Conservation (phyloP, 2,888 invertebrate species). For the Homarus gammarus region DNA sequence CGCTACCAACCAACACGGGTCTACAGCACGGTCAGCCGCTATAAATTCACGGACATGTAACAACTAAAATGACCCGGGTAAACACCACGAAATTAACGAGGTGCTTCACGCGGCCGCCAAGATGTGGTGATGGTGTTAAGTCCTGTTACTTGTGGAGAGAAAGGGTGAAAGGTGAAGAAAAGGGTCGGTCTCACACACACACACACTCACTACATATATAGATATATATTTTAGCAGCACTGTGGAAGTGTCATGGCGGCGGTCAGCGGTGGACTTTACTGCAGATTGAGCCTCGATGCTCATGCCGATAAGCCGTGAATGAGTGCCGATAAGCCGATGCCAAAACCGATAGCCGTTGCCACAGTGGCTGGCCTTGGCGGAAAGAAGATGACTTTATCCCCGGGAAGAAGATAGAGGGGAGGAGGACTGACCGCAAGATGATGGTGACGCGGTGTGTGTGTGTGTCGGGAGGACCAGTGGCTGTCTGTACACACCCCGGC, state of each 20-base stretch:
- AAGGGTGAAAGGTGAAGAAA: neutral
- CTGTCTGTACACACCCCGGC: neutral
- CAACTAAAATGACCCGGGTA: no score
- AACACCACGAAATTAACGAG: no score
- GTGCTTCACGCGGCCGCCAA: no score
- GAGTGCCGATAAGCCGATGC: conserved; percentile 57
- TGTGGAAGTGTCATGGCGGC: conserved; percentile 23
- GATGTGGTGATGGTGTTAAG: no score
- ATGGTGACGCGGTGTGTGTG: neutral
- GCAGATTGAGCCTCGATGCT: conserved; percentile 56
- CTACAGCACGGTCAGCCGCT: no score
- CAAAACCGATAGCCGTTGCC: conserved; percentile 29
- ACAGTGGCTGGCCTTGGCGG: neutral
- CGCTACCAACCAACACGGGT: no score
- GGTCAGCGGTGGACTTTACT: conserved; percentile 48
- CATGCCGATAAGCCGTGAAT: conserved; percentile 48
- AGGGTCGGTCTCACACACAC: neutral
- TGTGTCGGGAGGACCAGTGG: neutral
- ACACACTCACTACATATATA: no score
- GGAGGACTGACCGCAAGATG: neutral
- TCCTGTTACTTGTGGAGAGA: no score
- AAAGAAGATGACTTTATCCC: neutral
- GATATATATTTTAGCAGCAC: conserved; percentile 16
- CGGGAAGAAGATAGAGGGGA: neutral
- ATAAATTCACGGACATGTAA: no score